Evolutionary conservation across 2,888 invertebrate genomes (phyloP).

Genomic region (Cetonia aurata): DNA sequence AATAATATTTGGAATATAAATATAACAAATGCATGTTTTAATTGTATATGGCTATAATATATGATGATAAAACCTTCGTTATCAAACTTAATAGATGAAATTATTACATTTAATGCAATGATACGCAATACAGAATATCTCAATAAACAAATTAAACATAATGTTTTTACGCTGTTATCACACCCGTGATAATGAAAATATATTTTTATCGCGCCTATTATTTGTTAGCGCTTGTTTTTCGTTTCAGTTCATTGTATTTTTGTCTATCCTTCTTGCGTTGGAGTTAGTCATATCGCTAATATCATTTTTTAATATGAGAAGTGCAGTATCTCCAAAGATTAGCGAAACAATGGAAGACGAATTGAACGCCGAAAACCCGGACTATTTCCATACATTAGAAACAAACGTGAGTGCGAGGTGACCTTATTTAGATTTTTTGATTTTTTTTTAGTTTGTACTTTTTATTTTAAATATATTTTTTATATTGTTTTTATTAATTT

Average conservation of each 20-base stretch:
- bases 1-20: too few species aligned
- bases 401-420: constrained; percentile 53
- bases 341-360: constrained; percentile 51
- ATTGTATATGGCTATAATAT: too few species aligned
- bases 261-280: constrained; percentile 75
- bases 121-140: too few species aligned
- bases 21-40: too few species aligned
- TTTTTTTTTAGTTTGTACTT: constrained; percentile 38
- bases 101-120: too few species aligned
- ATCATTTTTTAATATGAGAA: constrained; percentile 72
- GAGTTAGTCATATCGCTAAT: constrained; percentile 76
- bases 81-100: too few species aligned
- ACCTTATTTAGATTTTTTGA: constrained; percentile 18
- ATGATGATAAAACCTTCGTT: too few species aligned
- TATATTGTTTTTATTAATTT: constrained; percentile 25
- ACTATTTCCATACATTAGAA: constrained; percentile 52
- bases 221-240: constrained; percentile 37
- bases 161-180: too few species aligned
- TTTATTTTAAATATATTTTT: constrained; percentile 38
- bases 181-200: too few species aligned
- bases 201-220: background rate
- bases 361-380: constrained; percentile 43
- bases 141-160: too few species aligned
- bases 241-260: constrained; percentile 76
- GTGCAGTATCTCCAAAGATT: constrained; percentile 52